Evolutionary conservation across 2,797 vertebrate species (phyloP).

Genomic region (Geotrypetes seraphini): DNA sequence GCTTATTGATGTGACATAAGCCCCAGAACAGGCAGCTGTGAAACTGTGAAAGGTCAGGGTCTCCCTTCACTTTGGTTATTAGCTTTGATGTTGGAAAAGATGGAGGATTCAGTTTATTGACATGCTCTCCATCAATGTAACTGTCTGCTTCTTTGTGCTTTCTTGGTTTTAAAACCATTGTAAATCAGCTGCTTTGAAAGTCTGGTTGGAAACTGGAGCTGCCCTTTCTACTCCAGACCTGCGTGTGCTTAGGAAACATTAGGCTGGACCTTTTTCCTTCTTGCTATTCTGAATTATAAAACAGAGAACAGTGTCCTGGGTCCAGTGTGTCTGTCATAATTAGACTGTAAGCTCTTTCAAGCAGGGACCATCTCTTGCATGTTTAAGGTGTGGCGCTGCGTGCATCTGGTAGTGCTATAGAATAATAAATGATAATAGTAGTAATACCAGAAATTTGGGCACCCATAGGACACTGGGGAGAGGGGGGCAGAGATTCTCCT

Average conservation of each 20-base stretch:
- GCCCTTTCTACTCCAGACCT: constrained; percentile 25
- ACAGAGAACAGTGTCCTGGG: too few relatives aligned
- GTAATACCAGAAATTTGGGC: too few relatives aligned
- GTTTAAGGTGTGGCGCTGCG: too few relatives aligned
- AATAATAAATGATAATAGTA: too few relatives aligned
- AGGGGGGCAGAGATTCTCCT: too few relatives aligned
- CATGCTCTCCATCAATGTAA: constrained; percentile 41
- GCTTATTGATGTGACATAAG: constrained; percentile 45
- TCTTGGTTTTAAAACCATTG: constrained; percentile 16
- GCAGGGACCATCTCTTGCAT: too few relatives aligned
- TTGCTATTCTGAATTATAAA: too few relatives aligned
- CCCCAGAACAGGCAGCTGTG: constrained; percentile 37
- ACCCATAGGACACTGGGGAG: too few relatives aligned
- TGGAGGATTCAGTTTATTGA: constrained; percentile 40
- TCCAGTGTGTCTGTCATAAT: too few relatives aligned
- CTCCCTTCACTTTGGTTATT: constrained; percentile 38
- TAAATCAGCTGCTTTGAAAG: constrained; percentile 37
- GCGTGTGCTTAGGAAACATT: constrained; percentile 20
- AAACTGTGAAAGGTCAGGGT: constrained; percentile 45
- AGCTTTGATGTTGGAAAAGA: constrained; percentile 45
- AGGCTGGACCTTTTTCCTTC: too few relatives aligned
- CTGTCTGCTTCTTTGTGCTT: constrained; percentile 37
- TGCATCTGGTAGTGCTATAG: too few relatives aligned
- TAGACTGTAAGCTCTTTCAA: too few relatives aligned
- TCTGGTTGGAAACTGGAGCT: neutral